Percentiles rank a stretch among this genome's conserved stretches.
phyloP scores from a whole-genome alignment of 2,888 invertebrate genomes.

The Cantharis lateralis region DNA sequence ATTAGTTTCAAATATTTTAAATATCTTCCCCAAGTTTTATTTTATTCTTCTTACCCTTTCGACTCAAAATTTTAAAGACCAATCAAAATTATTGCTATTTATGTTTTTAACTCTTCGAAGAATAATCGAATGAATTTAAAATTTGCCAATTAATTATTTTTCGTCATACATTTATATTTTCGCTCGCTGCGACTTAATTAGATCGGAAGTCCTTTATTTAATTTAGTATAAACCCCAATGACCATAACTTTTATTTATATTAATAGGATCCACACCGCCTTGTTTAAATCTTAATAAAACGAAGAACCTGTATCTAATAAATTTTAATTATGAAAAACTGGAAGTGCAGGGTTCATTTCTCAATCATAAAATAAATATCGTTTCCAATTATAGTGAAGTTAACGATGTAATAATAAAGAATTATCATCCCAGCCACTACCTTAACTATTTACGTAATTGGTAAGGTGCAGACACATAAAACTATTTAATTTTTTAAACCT shows the following conservation, averaged over 20 bases:
- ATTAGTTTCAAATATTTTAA: neutral
- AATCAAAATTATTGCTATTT: neutral
- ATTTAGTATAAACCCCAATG: neutral
- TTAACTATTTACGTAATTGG: neutral
- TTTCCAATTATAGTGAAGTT: conserved; percentile 35
- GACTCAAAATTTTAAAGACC: neutral
- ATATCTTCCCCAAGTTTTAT: neutral
- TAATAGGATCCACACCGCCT: neutral
- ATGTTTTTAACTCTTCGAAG: neutral
- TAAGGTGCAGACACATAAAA: neutral
- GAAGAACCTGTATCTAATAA: neutral
- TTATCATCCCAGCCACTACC: neutral
- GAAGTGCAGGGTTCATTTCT: neutral
- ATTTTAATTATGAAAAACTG: neutral
- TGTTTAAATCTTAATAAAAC: neutral
- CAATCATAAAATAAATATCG: conserved; percentile 20
- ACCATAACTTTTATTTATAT: neutral
- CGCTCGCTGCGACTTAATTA: neutral
- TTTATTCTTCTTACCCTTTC: neutral
- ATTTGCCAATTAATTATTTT: too few species aligned
- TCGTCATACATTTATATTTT: too few species aligned
- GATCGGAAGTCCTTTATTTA: neutral
- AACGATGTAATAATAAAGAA: conserved; percentile 23
- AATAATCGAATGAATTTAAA: too few species aligned
- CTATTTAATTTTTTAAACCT: neutral